A percentile compares a stretch with the other conserved stretches of the same genome.
phyloP scores from a whole-genome alignment of 1,140 invertebrate genomes.

The Telenomus remus region DNA sequence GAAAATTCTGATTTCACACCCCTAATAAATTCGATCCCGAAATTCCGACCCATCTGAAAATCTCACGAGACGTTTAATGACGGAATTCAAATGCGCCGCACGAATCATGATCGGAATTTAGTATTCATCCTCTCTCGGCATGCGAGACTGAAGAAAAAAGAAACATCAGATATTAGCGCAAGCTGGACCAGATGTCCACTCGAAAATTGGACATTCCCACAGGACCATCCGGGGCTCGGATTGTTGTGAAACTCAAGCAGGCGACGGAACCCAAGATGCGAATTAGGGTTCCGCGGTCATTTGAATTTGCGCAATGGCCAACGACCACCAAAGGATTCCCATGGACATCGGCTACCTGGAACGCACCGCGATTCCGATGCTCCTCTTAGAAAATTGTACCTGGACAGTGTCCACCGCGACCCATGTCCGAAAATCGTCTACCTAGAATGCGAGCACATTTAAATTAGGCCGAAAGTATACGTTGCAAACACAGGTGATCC shows the following conservation, averaged over 20 bases:
- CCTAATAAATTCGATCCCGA: no score
- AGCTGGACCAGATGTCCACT: constrained; percentile 52
- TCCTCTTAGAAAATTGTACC: constrained; percentile 59
- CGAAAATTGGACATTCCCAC: constrained; percentile 39
- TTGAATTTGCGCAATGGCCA: constrained; percentile 61
- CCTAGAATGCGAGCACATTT: constrained; percentile 59
- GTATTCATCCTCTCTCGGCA: constrained; percentile 25
- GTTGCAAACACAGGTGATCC: constrained; percentile 65
- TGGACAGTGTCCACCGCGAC: constrained; percentile 65
- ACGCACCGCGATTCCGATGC: constrained; percentile 11
- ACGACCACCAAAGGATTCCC: constrained; percentile 63
- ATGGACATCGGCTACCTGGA: constrained; percentile 67
- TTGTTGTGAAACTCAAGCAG: constrained; percentile 27
- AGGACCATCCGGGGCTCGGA: constrained; percentile 11
- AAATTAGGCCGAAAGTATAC: constrained; percentile 70
- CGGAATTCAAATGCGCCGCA: constrained; percentile 34
- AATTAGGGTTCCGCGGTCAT: constrained; percentile 53
- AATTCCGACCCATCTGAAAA: background rate
- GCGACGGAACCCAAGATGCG: constrained; percentile 23
- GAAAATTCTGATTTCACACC: background rate
- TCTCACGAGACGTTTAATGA: constrained; percentile 29
- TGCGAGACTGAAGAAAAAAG: constrained; percentile 1
- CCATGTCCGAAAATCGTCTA: constrained; percentile 44
- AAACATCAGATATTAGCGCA: constrained; percentile 1
- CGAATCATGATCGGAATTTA: constrained; percentile 24